Conservation (phyloP, 2,113 vertebrate genomes). For the Gracilinanus agilis region DNA sequence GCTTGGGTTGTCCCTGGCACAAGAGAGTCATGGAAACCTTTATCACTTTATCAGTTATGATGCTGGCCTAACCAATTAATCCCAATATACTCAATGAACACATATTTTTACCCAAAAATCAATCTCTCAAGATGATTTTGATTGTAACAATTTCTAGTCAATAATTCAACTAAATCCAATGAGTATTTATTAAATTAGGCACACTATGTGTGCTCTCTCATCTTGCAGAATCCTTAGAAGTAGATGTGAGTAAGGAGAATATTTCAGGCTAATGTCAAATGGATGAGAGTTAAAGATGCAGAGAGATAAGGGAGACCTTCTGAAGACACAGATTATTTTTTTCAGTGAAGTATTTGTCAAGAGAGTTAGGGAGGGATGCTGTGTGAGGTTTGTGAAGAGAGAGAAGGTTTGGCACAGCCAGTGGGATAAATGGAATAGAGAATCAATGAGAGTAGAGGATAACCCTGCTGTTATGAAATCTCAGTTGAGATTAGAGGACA, state of each 20-base stretch:
- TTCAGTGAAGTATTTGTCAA: no score
- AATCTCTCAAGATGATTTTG: no score
- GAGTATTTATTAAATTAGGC: not conserved
- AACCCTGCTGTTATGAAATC: not conserved
- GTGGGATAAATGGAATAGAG: not conserved
- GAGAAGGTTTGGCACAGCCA: not conserved
- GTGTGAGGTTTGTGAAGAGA: not conserved
- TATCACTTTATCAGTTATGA: no score
- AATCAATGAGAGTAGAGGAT: not conserved
- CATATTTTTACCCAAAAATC: no score
- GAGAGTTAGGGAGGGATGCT: not conserved
- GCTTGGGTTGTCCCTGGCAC: no score
- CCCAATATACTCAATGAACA: no score
- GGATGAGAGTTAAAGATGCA: not conserved
- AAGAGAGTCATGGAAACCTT: no score
- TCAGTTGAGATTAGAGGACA: not conserved
- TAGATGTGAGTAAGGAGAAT: not conserved
- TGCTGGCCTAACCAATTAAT: no score
- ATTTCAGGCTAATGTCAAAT: not conserved
- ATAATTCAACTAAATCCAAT: not conserved
- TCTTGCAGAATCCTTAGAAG: not conserved
- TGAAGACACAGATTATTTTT: not conserved
- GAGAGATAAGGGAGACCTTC: not conserved
- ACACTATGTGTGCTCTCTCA: not conserved
- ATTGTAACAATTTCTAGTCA: not conserved